Base-by-base conservation (phyloP, 2,797 vertebrate species). In the Sebastes ruberrimus region DNA sequence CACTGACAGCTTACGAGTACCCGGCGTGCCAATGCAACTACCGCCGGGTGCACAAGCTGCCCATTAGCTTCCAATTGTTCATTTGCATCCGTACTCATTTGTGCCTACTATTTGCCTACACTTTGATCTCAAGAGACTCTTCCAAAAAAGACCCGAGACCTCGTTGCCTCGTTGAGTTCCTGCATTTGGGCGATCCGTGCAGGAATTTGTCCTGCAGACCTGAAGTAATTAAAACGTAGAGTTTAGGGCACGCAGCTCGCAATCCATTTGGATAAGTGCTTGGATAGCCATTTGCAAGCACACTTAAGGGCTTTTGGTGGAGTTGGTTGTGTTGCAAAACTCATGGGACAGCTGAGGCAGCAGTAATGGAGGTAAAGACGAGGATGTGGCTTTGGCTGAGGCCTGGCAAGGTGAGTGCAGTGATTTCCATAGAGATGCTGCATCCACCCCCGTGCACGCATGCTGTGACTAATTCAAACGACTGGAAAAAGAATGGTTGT, bases 251-350 rank as follows among this genome's bases (percentile, higher is more conserved):
- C 6, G 14, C 20, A 38, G 74, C 75, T 84, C 38, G 13, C 65
- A 49, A 55, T 84, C 84, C 85, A 84, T 83, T 86, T 81, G 71
- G 74, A 83, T 82, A 90, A 89, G 80, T 92, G 89, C 89, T 87
- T 74, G 49, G 75, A 56, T 63, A 22, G 88, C 87, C 69, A 27
- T 90, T 92, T 85, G 76, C 76, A 66, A 77, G 76, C 42, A 83
- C 80, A 89, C 86, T 86, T 85, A 76, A 85, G 88, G 80, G 87
- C 89, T 83, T 80, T 75, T 76, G 87, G 83, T 89, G 74, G 59
- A 72, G 73, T 63, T 75, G 75, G 83, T 78, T 75, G 64, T 25
- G 69, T 80, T 70, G 76, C 13, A 20, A 78, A 74, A 38, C 85
- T 89, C 85, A 14, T 27, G 85, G 88, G 87, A 74, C 20, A 65